These are phyloP conservation scores for Fistularia tabacaria DNA, from an alignment of 2,797 vertebrate species.

Conservation along the genomic window DNA sequence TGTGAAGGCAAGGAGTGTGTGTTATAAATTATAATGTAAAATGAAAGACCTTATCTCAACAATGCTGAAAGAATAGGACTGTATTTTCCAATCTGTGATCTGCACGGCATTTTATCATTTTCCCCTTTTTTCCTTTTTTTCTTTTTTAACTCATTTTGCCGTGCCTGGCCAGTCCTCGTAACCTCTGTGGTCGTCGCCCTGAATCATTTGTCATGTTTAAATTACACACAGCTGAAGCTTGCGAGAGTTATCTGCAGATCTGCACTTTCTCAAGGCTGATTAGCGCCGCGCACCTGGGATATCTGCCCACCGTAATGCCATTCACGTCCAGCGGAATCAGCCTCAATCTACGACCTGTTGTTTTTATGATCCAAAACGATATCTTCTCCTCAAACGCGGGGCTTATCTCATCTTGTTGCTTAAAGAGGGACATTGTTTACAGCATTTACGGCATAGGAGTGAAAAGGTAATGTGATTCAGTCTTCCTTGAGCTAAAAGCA, in stretches of 20 bases:
- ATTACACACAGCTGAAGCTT: conserved; percentile 23
- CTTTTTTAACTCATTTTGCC: background rate
- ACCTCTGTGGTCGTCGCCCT: conserved; percentile 14
- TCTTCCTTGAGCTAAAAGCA: conserved; percentile 25
- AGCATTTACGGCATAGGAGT: conserved; percentile 14
- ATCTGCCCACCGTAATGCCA: conserved; percentile 38
- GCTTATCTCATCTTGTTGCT: conserved; percentile 20
- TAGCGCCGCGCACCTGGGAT: conserved; percentile 34
- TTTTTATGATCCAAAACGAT: conserved; percentile 23
- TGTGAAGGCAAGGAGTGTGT: conserved; percentile 8
- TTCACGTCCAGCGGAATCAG: conserved; percentile 32
- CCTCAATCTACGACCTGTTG: conserved; percentile 18
- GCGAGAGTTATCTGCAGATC: conserved; percentile 32
- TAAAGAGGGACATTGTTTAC: conserved; percentile 17
- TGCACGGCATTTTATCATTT: too few species aligned
- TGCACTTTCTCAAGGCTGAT: conserved; percentile 49
- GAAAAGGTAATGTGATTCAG: conserved; percentile 32
- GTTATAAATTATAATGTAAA: conserved; percentile 17
- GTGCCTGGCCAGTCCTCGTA: conserved; percentile 10
- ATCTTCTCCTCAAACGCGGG: background rate
- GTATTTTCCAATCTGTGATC: conserved; percentile 9
- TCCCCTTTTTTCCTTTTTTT: too few species aligned
- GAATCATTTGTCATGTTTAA: conserved; percentile 31
- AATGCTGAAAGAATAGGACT: conserved; percentile 8
- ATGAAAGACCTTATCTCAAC: conserved; percentile 2